Base-by-base conservation (phyloP, 35 echinoderm and acorn worm genomes). In the Diadema setosum region DNA sequence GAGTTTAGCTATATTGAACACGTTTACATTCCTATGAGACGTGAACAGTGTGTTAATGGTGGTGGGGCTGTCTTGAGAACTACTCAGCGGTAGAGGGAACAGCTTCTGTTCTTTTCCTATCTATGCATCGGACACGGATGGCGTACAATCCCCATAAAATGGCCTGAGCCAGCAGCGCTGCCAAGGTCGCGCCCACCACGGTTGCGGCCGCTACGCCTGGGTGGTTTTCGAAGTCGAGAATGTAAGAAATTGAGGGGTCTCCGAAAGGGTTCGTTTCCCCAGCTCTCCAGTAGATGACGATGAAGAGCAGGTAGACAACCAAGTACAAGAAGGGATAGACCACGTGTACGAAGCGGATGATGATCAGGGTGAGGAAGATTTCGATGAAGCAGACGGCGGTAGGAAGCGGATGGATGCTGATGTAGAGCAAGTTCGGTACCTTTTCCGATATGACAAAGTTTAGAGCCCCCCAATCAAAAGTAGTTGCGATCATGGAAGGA, bases 231-330 rank as follows among this genome's bases (percentile, higher is more conserved):
- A 80, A 90, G 65, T 90, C 88, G 15, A 90, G 52, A 35, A 90
- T 45, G 3, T 56, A 46, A 36, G 70, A 90, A 23, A 90, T 90
- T 8, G 24, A 76, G 35, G 70, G 70, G 23, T 76, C 43, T 4
- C 70, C 70, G 15, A 5, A 32, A 5, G 70, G 70, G 39, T 76
- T 35, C 5, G 70, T 76, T 0, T 46, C 82, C 39, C 65, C 82
- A 5, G 82, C 82, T 16, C 82, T 67, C 89, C 89, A 91, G 57
- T 57, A 91, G 23, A 91, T 58, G 20, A 91, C 42, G n/a, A 83
- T 55, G 46, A 91, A 85, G 45, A 85, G 18, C 1, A 78, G 12
- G 83, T 78, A 91, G 33, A 48, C 18, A 4, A 85, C 5, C 27
- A 43, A 63, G 20, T 75, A 75, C 2, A 46, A 59, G 31, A 91